Evolutionary conservation across 2,888 invertebrate genomes (phyloP).

Genomic region (Orthosia incerta): DNA sequence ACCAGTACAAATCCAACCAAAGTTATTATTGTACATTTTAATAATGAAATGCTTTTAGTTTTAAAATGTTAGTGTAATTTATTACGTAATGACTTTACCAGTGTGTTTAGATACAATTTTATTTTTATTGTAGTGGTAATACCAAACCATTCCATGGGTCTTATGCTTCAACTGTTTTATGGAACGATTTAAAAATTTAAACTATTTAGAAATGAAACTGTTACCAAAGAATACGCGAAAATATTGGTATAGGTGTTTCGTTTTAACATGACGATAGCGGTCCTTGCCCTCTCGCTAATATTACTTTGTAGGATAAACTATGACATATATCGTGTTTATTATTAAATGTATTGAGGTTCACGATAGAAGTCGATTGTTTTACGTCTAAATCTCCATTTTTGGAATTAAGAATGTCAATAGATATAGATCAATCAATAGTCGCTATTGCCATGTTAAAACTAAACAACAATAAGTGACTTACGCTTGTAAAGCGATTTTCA

Average conservation of each 20-base stretch:
- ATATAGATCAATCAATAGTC: neutral
- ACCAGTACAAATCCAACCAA: slow-evolving; percentile 45
- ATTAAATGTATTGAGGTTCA: too few relatives aligned
- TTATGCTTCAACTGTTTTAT: slow-evolving; percentile 18
- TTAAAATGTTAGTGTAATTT: slow-evolving; percentile 31
- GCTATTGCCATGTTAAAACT: neutral
- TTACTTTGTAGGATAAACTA: neutral
- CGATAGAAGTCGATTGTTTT: too few relatives aligned
- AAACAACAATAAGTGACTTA: too few relatives aligned
- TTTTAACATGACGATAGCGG: neutral
- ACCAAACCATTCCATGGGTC: slow-evolving; percentile 50
- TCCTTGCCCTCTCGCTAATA: neutral
- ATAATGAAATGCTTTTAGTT: slow-evolving; percentile 46
- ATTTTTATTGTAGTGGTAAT: slow-evolving; percentile 40
- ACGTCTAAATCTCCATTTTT: neutral
- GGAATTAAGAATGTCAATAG: neutral
- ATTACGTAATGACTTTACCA: slow-evolving; percentile 33
- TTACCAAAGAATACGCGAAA: too few relatives aligned
- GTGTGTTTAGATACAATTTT: slow-evolving; percentile 54
- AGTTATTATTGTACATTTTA: slow-evolving; percentile 38
- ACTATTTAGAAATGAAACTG: neutral
- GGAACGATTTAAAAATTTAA: neutral
- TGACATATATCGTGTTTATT: neutral
- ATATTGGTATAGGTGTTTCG: neutral
- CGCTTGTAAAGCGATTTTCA: too few relatives aligned